Evolutionary conservation across 1,140 invertebrate genomes (phyloP).

Genomic region (Babylonia areolata): DNA sequence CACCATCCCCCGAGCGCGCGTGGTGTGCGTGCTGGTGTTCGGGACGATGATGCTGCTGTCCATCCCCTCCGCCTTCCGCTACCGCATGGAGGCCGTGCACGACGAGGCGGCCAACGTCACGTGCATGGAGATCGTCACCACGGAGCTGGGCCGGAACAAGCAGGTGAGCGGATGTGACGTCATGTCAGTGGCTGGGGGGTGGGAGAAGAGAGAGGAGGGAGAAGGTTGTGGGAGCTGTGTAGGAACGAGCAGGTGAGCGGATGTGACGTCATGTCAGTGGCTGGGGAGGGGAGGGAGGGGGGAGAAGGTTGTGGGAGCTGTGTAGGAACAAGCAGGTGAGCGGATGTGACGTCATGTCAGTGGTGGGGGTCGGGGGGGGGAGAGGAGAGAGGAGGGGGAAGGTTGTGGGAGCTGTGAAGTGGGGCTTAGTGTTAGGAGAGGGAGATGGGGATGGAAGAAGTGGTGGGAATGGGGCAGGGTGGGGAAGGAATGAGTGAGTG

Average conservation of each 20-base stretch:
- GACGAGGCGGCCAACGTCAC: slow-evolving; percentile 52
- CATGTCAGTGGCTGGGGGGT: not conserved
- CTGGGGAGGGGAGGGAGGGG: not conserved
- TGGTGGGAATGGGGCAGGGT: too few relatives aligned
- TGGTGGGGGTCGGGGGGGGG: not conserved
- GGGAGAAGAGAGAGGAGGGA: not conserved
- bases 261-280: not conserved
- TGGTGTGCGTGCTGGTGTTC: slow-evolving; percentile 63
- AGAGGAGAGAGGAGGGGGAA: not conserved
- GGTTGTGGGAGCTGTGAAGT: too few relatives aligned
- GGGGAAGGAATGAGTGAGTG: slow-evolving; percentile 70
- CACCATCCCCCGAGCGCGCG: slow-evolving; percentile 78
- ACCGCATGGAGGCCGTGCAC: slow-evolving; percentile 49
- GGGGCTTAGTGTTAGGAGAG: too few relatives aligned
- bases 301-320: not conserved
- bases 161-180: slow-evolving; percentile 46
- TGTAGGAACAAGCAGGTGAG: not conserved
- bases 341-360: not conserved
- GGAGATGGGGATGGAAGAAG: slow-evolving; percentile 25
- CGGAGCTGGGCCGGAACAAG: slow-evolving; percentile 75
- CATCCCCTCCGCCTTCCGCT: slow-evolving; percentile 67
- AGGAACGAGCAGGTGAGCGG: slow-evolving; percentile 39
- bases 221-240: not conserved
- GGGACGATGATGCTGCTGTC: slow-evolving; percentile 63
- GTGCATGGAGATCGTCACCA: slow-evolving; percentile 60